phyloP scores from a whole-genome alignment of 1,140 invertebrate species.

The Neodiprion fabricii region DNA sequence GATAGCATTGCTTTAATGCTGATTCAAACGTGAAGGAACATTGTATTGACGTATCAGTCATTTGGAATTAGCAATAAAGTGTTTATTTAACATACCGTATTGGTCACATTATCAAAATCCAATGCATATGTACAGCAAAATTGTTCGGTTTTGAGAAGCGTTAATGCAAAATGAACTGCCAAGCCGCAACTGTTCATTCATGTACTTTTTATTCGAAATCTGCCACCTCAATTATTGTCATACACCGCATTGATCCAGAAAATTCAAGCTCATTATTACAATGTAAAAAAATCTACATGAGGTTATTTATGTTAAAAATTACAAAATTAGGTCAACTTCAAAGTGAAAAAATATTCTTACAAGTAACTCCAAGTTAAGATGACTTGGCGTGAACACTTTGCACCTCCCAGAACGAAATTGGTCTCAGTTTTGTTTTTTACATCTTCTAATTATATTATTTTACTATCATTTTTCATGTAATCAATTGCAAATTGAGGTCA shows the following conservation, averaged over 20 bases:
- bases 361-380: too few species aligned
- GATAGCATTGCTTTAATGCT: too few species aligned
- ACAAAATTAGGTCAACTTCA: too few species aligned
- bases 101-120: background rate
- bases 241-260: too few species aligned
- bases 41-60: too few species aligned
- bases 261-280: too few species aligned
- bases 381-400: slow-evolving; percentile 23
- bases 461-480: background rate
- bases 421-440: slow-evolving; percentile 21
- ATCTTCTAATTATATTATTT: slow-evolving; percentile 23
- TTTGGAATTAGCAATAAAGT: too few species aligned
- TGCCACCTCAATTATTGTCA: background rate
- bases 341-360: too few species aligned
- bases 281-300: too few species aligned
- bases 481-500: slow-evolving; percentile 10
- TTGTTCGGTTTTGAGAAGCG: background rate
- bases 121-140: background rate
- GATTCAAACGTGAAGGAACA: too few species aligned
- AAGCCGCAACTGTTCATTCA: background rate
- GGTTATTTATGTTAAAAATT: too few species aligned
- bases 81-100: background rate
- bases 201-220: background rate
- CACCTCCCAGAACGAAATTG: slow-evolving; percentile 41
- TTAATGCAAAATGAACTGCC: background rate